phyloP scores from a whole-genome alignment of 2,888 invertebrate genomes.

The Nomada ruficornis region DNA sequence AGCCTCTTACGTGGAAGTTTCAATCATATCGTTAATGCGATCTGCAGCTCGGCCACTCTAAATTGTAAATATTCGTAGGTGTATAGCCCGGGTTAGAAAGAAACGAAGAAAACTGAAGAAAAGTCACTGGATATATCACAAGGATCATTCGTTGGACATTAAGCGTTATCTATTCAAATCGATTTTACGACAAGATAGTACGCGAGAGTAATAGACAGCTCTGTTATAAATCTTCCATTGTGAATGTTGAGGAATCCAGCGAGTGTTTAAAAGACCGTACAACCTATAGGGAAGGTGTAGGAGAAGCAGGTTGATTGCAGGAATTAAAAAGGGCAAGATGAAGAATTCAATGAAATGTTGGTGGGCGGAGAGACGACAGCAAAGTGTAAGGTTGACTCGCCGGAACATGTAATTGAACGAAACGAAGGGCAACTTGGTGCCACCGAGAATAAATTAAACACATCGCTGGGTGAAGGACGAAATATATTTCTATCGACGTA shows the following conservation, averaged over 20 bases:
- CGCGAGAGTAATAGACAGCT: not conserved
- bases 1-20: not conserved
- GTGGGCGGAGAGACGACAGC: not conserved
- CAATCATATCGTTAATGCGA: not conserved
- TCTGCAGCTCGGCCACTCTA: not conserved
- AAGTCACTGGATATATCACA: too few relatives aligned
- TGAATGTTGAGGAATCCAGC: too few relatives aligned
- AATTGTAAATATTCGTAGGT: not conserved
- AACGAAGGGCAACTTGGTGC: slow-evolving; percentile 9
- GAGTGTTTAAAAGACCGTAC: too few relatives aligned
- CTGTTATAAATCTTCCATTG: too few relatives aligned
- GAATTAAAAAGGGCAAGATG: not conserved
- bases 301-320: not conserved
- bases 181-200: too few relatives aligned
- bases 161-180: too few relatives aligned
- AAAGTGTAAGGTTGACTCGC: not conserved
- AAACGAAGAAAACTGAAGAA: not conserved
- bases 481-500: too few relatives aligned
- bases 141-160: too few relatives aligned
- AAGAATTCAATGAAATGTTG: not conserved
- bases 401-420: slow-evolving; percentile 66
- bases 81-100: not conserved
- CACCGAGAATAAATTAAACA: slow-evolving; percentile 21
- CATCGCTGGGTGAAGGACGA: slow-evolving; percentile 18
- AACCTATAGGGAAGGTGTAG: too few relatives aligned